Percentiles rank a stretch among this genome's conserved stretches.
Evolutionary conservation across 2,888 invertebrate genomes (phyloP).

Genomic region (Drosophila suboccidentalis): DNA sequence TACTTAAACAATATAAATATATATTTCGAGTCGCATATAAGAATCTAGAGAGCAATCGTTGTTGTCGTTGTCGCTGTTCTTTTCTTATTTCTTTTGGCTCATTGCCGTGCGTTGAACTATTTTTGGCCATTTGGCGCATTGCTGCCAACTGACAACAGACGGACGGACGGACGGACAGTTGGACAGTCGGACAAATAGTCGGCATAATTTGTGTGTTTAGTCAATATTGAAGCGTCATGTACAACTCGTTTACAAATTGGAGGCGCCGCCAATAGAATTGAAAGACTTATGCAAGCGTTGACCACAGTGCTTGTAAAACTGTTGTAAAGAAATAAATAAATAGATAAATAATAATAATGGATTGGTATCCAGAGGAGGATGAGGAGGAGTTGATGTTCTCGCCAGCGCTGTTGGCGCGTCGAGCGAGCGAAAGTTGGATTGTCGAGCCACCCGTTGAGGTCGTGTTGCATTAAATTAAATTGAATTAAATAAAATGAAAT

Average conservation of each 20-base stretch:
- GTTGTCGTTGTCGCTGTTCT: constrained; percentile 34
- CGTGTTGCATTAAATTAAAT: constrained; percentile 3
- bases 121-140: constrained; percentile 67
- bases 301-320: constrained; percentile 14
- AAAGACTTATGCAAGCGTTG: constrained; percentile 61
- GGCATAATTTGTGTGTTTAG: constrained; percentile 35
- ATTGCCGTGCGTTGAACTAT: constrained; percentile 72
- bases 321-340: neutral
- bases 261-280: constrained; percentile 48
- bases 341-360: constrained; percentile 86
- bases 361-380: constrained; percentile 93
- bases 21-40: constrained; percentile 12
- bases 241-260: constrained; percentile 74
- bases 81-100: constrained; percentile 61
- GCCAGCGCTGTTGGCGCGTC: constrained; percentile 93
- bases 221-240: constrained; percentile 61
- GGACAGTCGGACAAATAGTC: constrained; percentile 1
- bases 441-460: constrained; percentile 95
- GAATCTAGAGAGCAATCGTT: constrained; percentile 18
- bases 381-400: constrained; percentile 95
- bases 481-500: neutral
- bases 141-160: constrained; percentile 31
- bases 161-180: neutral
- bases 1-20: constrained; percentile 44
- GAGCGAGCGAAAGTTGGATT: constrained; percentile 96